A percentile compares a stretch with the other conserved stretches of the same genome.
Evolutionary conservation across 2,797 vertebrate genomes (phyloP).

Genomic region (Rhadinocentrus ornatus): DNA sequence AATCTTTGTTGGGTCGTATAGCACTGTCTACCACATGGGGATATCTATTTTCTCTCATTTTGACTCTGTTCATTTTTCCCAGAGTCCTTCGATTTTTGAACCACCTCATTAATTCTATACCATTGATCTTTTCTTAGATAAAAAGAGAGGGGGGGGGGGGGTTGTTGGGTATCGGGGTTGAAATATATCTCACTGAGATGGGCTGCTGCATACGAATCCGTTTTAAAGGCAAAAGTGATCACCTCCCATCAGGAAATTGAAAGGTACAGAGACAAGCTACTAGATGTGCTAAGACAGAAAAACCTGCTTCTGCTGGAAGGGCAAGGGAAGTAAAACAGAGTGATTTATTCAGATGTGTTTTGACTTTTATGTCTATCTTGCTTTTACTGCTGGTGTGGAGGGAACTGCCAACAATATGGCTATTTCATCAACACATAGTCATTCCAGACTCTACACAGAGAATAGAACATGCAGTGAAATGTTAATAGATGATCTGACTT

Average conservation of each 20-base stretch:
- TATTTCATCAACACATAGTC: conserved; percentile 18
- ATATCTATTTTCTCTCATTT: conserved; percentile 59
- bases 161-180: conserved; percentile 55
- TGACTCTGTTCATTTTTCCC: conserved; percentile 35
- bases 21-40: conserved; percentile 34
- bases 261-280: conserved; percentile 38
- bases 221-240: conserved; percentile 63
- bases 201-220: conserved; percentile 41
- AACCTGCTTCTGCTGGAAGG: conserved; percentile 41
- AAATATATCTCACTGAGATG: conserved; percentile 58
- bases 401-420: conserved; percentile 20
- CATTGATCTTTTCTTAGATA: conserved; percentile 58
- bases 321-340: conserved; percentile 39
- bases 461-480: neutral
- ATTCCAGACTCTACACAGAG: conserved; percentile 21
- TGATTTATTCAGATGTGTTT: conserved; percentile 55
- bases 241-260: conserved; percentile 51
- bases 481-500: conserved; percentile 5
- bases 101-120: conserved; percentile 60
- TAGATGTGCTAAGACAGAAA: conserved; percentile 38
- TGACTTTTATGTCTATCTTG: conserved; percentile 45
- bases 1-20: conserved; percentile 64
- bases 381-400: conserved; percentile 17
- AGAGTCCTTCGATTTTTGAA: conserved; percentile 58
- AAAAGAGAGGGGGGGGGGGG: conserved; percentile 4